phyloP scores from a whole-genome alignment of 2,888 invertebrate genomes.

The Siphonodentalium dalli region DNA sequence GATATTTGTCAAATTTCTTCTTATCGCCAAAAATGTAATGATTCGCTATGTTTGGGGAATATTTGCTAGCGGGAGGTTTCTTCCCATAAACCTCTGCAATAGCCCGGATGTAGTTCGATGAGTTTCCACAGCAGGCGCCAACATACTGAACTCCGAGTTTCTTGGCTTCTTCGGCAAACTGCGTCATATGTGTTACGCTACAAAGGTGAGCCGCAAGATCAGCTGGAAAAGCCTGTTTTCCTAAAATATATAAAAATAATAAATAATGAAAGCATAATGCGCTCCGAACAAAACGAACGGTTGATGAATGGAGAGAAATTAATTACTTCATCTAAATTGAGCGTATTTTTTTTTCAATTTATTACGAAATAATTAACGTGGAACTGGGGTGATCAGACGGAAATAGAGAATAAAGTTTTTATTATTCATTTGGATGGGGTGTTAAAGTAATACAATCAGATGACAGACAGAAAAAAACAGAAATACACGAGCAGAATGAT shows the following conservation, averaged over 20 bases:
- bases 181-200: slow-evolving; percentile 27
- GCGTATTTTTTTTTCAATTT: no score
- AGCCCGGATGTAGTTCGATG: slow-evolving; percentile 34
- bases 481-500: no score
- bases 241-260: slow-evolving; percentile 30
- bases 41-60: slow-evolving; percentile 33
- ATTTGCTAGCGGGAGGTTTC: slow-evolving; percentile 34
- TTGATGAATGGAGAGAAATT: no score
- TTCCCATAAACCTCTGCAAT: slow-evolving; percentile 38
- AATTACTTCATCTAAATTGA: no score
- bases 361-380: no score
- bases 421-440: no score
- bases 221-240: slow-evolving; percentile 30
- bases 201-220: slow-evolving; percentile 32
- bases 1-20: slow-evolving; percentile 7
- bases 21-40: slow-evolving; percentile 29
- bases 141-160: slow-evolving; percentile 39
- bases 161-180: slow-evolving; percentile 35
- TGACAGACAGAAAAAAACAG: no score
- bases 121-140: slow-evolving; percentile 48
- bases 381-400: no score
- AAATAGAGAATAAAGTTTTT: no score
- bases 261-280: no score
- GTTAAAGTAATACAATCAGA: no score
- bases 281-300: no score